Evolutionary conservation across 2,113 vertebrate species (phyloP).

Genomic region (Cariama cristata): DNA sequence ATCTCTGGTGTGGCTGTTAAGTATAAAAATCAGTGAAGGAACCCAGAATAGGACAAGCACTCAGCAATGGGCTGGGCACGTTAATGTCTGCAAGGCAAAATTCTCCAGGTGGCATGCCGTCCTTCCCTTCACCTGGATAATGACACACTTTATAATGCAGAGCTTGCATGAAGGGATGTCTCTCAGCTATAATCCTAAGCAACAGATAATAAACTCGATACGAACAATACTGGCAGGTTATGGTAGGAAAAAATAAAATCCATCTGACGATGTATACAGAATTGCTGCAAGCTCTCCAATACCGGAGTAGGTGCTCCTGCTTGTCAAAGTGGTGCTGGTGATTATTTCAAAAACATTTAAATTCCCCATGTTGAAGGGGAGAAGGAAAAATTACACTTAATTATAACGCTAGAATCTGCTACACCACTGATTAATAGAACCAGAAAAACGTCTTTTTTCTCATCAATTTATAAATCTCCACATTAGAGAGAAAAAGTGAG

Average conservation of each 20-base stretch:
- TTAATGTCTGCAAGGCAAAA: not conserved
- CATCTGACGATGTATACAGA: not conserved
- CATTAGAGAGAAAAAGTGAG: not conserved
- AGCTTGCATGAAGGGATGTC: not conserved
- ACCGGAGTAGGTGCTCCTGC: rapidly evolving
- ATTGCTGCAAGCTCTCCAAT: not conserved
- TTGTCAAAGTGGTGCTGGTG: not conserved
- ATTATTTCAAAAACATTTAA: not conserved
- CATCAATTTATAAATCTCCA: not conserved
- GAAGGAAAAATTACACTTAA: not conserved
- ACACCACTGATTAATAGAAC: not conserved
- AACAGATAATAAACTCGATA: not conserved
- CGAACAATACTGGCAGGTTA: not conserved
- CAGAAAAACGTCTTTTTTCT: not conserved
- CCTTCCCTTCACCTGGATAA: not conserved
- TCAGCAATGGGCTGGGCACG: no score
- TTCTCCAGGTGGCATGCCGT: not conserved
- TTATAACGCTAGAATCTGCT: not conserved
- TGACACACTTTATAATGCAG: no score
- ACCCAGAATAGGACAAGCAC: rapidly evolving
- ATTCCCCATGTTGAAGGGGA: not conserved
- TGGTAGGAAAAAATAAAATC: not conserved
- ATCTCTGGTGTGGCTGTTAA: no score
- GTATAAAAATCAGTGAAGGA: not conserved
- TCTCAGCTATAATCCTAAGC: not conserved